phyloP scores from a whole-genome alignment of 2,797 vertebrate genomes.

The Anniella stebbinsi region DNA sequence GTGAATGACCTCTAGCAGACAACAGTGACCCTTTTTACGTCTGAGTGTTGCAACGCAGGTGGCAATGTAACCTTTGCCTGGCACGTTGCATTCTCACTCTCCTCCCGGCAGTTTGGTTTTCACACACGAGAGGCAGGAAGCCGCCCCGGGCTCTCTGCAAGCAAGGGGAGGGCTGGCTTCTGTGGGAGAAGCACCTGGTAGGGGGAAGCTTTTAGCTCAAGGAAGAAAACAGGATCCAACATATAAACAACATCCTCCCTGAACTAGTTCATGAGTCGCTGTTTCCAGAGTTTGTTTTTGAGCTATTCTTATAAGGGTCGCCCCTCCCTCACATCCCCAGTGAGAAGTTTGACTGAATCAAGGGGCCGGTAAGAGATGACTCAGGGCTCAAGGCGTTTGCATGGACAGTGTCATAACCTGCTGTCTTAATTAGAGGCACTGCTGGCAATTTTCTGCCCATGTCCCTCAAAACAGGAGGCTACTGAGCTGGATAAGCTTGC shows the following conservation, averaged over 20 bases:
- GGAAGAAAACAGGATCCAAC: conserved; percentile 87
- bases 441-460: background rate
- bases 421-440: background rate
- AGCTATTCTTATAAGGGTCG: conserved; percentile 53
- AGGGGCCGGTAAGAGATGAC: conserved; percentile 51
- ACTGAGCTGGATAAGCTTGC: background rate
- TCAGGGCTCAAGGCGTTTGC: conserved; percentile 41
- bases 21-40: conserved; percentile 2
- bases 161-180: conserved; percentile 52
- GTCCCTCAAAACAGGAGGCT: background rate
- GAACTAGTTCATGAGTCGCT: conserved; percentile 69
- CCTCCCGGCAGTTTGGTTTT: conserved; percentile 39
- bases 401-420: conserved; percentile 32
- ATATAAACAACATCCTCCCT: conserved; percentile 84
- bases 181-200: conserved; percentile 82
- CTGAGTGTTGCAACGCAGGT: background rate
- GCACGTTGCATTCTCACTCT: conserved; percentile 8
- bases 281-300: conserved; percentile 68
- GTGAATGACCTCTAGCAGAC: background rate
- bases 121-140: conserved; percentile 75
- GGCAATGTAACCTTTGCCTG: conserved; percentile 63
- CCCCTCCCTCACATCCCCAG: background rate
- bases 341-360: conserved; percentile 56
- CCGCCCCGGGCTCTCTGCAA: conserved; percentile 25
- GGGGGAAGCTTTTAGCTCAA: conserved; percentile 69